phyloP scores from a whole-genome alignment of 1,140 invertebrate species.

The Ridgeia piscesae region DNA sequence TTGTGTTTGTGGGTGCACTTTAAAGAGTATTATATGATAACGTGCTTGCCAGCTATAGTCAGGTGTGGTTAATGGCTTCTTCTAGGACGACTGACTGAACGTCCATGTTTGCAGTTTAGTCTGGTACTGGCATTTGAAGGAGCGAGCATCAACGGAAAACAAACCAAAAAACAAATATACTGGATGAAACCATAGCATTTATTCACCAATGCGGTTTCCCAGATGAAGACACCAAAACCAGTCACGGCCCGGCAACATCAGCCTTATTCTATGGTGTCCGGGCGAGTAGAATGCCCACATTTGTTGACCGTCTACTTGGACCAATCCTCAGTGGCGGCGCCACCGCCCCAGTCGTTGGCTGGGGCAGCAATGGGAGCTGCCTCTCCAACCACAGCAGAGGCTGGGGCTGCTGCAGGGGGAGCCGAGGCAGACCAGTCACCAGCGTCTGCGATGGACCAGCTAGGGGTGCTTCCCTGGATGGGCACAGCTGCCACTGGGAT shows the following conservation, averaged over 20 bases:
- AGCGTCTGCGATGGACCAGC: conserved; percentile 42
- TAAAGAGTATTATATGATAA: too few relatives aligned
- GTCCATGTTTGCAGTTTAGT: too few relatives aligned
- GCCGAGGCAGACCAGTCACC: conserved; percentile 46
- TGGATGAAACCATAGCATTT: not conserved
- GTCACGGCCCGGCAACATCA: not conserved
- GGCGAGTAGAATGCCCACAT: not conserved
- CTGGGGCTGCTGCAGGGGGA: conserved; percentile 34
- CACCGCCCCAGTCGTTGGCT: conserved; percentile 47
- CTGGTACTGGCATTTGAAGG: too few relatives aligned
- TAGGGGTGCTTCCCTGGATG: conserved; percentile 32
- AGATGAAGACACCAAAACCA: not conserved
- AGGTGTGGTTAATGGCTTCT: too few relatives aligned
- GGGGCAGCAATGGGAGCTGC: not conserved
- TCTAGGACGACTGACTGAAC: too few relatives aligned
- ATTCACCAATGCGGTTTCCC: not conserved
- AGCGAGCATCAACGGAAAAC: too few relatives aligned
- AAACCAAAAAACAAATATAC: not conserved
- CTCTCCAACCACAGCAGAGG: conserved; percentile 36
- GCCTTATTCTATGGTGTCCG: not conserved
- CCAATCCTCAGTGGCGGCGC: conserved; percentile 67
- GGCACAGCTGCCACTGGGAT: conserved; percentile 24
- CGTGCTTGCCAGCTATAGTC: too few relatives aligned
- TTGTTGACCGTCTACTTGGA: not conserved
- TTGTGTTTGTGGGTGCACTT: too few relatives aligned